phyloP scores from a whole-genome alignment of 2,113 vertebrate species.

The Heterochromis multidens region DNA sequence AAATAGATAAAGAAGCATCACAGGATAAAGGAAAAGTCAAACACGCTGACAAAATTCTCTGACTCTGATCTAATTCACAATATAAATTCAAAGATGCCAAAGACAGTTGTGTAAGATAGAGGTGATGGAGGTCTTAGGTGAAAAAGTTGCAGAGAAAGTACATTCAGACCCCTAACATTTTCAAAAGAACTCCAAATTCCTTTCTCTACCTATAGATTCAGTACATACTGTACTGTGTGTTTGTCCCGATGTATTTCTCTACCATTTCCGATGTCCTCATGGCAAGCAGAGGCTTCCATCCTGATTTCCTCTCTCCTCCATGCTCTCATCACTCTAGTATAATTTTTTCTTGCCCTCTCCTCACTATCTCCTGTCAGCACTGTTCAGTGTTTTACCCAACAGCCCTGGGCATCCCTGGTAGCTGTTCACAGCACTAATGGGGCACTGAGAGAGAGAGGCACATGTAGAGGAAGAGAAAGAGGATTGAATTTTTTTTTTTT shows the following conservation, averaged over 20 bases:
- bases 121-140: background rate
- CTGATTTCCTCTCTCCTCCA: background rate
- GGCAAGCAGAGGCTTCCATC: background rate
- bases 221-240: background rate
- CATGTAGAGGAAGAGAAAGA: background rate
- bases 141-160: slow-evolving; percentile 15
- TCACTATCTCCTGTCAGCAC: slow-evolving; percentile 31
- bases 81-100: background rate
- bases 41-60: background rate
- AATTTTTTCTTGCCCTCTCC: slow-evolving; percentile 8
- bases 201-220: background rate
- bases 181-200: background rate
- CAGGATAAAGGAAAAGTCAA: background rate
- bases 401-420: slow-evolving; percentile 39
- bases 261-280: background rate
- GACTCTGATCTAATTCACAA: background rate
- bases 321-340: background rate
- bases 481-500: slow-evolving; percentile 17
- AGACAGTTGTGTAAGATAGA: background rate
- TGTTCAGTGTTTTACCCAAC: slow-evolving; percentile 35
- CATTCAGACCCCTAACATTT: background rate
- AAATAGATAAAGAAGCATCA: background rate
- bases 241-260: background rate
- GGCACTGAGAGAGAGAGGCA: slow-evolving; percentile 12
- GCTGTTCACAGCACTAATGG: slow-evolving; percentile 58